Conservation (phyloP, 2,113 vertebrate genomes). For the Solea solea region DNA sequence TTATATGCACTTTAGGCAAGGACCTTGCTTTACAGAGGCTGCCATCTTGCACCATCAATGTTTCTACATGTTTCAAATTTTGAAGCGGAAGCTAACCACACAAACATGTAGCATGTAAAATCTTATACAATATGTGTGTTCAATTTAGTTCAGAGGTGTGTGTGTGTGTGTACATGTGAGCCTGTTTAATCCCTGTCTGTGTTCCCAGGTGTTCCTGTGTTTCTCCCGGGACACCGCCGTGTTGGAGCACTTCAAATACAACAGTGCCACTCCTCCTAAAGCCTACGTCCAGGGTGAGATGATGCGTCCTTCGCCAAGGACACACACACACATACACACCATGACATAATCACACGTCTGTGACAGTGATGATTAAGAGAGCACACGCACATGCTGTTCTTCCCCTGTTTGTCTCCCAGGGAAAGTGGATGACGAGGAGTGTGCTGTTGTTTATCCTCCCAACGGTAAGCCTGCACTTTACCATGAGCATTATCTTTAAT, state of each 20-base stretch:
- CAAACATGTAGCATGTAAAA: no score
- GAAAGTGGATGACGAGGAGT: conserved; percentile 89
- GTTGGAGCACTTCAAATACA: conserved; percentile 92
- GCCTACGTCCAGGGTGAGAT: conserved; percentile 91
- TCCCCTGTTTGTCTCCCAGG: conserved; percentile 72
- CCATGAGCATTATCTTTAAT: background rate
- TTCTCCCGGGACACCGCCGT: conserved; percentile 95
- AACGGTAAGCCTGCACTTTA: conserved; percentile 86
- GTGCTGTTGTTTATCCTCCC: conserved; percentile 93
- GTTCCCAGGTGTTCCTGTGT: conserved; percentile 90
- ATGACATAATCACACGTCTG: background rate
- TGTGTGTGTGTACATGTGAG: background rate
- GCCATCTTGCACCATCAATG: no score
- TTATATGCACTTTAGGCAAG: no score
- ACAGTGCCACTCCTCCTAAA: conserved; percentile 93
- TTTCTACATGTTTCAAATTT: no score
- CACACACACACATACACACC: background rate
- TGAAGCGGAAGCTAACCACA: no score
- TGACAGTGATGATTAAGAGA: background rate
- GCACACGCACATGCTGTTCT: background rate
- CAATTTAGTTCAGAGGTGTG: background rate
- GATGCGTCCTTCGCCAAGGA: background rate
- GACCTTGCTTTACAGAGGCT: no score
- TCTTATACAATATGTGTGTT: no score
- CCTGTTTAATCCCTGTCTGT: conserved; percentile 16